Evolutionary conservation across 2,113 vertebrate genomes (phyloP).

Genomic region (Oceanodroma tethys): DNA sequence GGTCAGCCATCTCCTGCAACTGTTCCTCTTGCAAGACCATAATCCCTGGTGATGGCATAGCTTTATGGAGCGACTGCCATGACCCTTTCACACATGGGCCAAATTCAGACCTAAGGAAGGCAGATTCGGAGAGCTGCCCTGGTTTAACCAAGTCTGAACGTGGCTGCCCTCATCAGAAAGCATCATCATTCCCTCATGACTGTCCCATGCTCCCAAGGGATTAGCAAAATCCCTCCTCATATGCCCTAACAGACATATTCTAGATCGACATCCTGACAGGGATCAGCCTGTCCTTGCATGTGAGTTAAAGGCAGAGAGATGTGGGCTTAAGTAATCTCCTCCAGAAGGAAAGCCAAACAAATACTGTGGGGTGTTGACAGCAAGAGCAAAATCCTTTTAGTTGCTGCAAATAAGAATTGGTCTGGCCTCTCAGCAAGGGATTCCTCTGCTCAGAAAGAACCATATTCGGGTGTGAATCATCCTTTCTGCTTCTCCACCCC

Average conservation of each 20-base stretch:
- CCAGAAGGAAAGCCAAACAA: not conserved
- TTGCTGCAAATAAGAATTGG: not conserved
- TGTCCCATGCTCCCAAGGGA: accelerated
- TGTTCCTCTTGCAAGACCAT: not conserved
- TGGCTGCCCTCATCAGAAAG: not conserved
- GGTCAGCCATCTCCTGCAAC: not conserved
- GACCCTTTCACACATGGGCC: not conserved
- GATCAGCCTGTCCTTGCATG: not conserved
- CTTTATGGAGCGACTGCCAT: not conserved
- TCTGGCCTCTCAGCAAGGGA: not conserved
- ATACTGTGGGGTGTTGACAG: not conserved
- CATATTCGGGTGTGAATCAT: conserved; percentile 29
- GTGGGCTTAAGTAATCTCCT: not conserved
- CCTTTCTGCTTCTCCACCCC: not conserved
- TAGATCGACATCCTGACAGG: not conserved
- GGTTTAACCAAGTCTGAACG: not conserved
- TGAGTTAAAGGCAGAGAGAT: not conserved
- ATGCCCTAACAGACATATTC: not conserved
- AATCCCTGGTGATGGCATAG: not conserved
- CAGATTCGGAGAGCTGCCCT: not conserved
- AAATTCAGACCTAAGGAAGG: not conserved
- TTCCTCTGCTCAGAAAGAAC: conserved; percentile 18
- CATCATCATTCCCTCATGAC: not conserved
- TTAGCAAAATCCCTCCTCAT: not conserved
- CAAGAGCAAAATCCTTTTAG: conserved; percentile 2